Percentiles rank a stretch among this genome's conserved stretches.
phyloP scores from a whole-genome alignment of 2,888 invertebrate species.

The Tetranychus truncatus region DNA sequence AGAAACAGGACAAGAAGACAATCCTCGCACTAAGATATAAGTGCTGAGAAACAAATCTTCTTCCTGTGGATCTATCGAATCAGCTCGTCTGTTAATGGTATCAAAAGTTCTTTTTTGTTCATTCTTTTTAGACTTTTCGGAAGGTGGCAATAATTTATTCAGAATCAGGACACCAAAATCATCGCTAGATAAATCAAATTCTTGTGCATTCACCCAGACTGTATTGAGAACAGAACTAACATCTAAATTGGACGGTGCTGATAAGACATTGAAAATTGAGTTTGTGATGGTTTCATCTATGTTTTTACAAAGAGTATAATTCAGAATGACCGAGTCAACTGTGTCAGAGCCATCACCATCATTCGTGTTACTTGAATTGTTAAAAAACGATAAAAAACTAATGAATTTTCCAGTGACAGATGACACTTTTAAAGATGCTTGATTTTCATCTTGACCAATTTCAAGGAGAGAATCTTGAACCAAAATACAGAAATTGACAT shows the following conservation, averaged over 20 bases:
- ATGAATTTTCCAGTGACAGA: not conserved
- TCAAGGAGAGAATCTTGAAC: not conserved
- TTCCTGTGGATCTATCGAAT: not conserved
- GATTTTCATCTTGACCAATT: not conserved
- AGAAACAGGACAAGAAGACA: not conserved
- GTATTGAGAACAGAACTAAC: not conserved
- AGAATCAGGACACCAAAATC: not conserved
- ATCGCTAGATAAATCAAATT: not conserved
- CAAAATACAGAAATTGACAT: not conserved
- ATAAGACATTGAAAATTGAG: not conserved
- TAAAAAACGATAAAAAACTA: not conserved
- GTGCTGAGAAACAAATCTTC: not conserved
- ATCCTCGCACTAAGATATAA: not conserved
- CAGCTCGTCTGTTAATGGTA: not conserved
- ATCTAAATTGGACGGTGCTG: not conserved
- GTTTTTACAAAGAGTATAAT: not conserved
- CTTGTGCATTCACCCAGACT: not conserved
- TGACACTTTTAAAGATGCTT: not conserved
- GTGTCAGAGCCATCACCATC: not conserved
- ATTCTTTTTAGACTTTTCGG: slow-evolving; percentile 3
- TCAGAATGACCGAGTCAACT: not conserved
- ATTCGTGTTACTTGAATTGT: not conserved
- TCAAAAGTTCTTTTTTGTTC: not conserved
- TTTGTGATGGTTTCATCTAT: not conserved
- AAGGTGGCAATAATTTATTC: not conserved